Evolutionary conservation across 2,888 invertebrate genomes (phyloP).

Genomic region (Stomorhina lunata): DNA sequence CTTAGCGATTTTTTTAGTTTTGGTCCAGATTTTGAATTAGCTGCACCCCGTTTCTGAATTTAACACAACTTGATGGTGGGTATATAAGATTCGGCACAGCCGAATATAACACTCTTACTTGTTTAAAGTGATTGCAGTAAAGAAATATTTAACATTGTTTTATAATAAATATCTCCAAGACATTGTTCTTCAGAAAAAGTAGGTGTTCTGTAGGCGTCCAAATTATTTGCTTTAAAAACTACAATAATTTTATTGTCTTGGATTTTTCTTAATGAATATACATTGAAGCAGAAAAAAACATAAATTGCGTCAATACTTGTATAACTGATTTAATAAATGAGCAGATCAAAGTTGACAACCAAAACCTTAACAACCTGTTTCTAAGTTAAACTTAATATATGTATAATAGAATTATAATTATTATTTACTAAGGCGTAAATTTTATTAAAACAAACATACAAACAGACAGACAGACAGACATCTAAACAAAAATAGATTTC

Average conservation of each 20-base stretch:
- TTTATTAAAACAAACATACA: conserved; percentile 25
- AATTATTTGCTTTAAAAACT: conserved; percentile 29
- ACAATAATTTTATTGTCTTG: background rate
- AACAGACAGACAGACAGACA: background rate
- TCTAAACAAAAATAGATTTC: conserved; percentile 30
- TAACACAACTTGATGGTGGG: no score
- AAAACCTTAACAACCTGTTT: conserved; percentile 54
- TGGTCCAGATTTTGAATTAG: no score
- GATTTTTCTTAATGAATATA: background rate
- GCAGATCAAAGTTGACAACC: conserved; percentile 3
- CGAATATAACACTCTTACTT: no score
- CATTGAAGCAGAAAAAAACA: conserved; percentile 13
- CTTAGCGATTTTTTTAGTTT: no score
- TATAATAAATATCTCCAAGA: background rate
- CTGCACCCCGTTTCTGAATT: no score
- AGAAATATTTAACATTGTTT: background rate
- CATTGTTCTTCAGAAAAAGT: conserved; percentile 16
- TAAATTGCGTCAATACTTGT: conserved; percentile 50
- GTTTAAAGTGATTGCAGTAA: no score
- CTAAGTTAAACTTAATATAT: background rate
- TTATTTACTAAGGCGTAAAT: conserved; percentile 53
- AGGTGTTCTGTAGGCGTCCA: conserved; percentile 59
- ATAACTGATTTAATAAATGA: conserved; percentile 44
- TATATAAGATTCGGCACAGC: no score
- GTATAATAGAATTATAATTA: conserved; percentile 11